These are phyloP conservation scores for Gadopsis marmoratus DNA, from an alignment of 2,797 vertebrate genomes.

Conservation along the genomic window DNA sequence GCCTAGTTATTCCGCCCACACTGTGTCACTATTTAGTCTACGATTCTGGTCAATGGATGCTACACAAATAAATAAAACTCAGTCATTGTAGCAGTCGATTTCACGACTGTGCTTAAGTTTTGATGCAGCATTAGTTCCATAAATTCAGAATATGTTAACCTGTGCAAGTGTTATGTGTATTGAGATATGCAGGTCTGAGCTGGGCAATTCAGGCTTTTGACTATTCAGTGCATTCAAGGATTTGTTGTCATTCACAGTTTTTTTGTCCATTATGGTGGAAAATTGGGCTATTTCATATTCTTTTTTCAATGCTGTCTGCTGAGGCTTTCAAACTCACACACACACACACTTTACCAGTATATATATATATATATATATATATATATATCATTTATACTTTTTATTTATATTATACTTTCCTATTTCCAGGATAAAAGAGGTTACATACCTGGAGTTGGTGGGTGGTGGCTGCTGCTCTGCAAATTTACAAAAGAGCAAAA, in stretches of 20 bases:
- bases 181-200: slow-evolving; percentile 1
- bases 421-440: not conserved
- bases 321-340: too few species aligned
- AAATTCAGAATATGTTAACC: slow-evolving; percentile 12
- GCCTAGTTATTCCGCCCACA: slow-evolving; percentile 1
- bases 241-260: too few species aligned
- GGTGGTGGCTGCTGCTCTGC: not conserved
- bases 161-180: slow-evolving; percentile 11
- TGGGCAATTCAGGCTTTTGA: not conserved
- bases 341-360: too few species aligned
- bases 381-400: not conserved
- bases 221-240: slow-evolving; percentile 15
- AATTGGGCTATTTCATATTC: not conserved
- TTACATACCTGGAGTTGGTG: not conserved
- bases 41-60: not conserved
- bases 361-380: too few species aligned
- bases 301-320: not conserved
- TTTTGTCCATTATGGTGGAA: slow-evolving; percentile 2
- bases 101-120: not conserved
- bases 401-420: not conserved
- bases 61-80: not conserved
- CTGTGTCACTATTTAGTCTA: not conserved
- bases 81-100: not conserved
- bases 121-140: slow-evolving; percentile 9
- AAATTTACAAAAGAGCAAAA: not conserved